Evolutionary conservation across 2,113 vertebrate species (phyloP).

Genomic region (Nanorana parkeri): DNA sequence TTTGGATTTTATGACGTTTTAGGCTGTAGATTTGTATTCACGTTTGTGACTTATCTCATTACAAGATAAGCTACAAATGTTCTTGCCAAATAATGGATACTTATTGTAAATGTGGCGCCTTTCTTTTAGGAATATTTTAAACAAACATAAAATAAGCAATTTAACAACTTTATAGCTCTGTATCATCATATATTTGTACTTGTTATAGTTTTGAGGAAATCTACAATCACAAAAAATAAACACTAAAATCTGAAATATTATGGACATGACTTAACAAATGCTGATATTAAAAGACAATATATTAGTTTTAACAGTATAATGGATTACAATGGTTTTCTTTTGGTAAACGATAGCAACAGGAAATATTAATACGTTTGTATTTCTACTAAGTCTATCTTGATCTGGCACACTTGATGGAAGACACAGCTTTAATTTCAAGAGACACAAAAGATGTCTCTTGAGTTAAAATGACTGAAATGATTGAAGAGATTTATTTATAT

Average conservation of each 20-base stretch:
- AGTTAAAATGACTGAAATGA: too few relatives aligned
- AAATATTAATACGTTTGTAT: too few relatives aligned
- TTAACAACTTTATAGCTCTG: constrained; percentile 43
- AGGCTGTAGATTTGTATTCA: constrained; percentile 1
- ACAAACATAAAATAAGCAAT: constrained; percentile 46
- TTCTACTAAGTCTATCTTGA: too few relatives aligned
- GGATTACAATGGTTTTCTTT: too few relatives aligned
- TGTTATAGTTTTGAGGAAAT: neutral
- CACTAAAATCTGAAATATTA: neutral
- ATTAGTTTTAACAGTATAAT: neutral
- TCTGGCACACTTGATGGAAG: too few relatives aligned
- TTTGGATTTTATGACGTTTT: neutral
- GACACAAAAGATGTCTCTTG: too few relatives aligned
- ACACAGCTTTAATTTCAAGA: too few relatives aligned
- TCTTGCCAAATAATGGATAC: constrained; percentile 38
- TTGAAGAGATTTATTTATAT: too few relatives aligned
- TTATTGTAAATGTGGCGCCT: constrained; percentile 53
- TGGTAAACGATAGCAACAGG: too few relatives aligned
- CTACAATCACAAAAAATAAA: constrained; percentile 19
- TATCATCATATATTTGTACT: constrained; percentile 22
- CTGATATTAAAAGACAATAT: neutral
- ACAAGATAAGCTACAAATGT: constrained; percentile 34
- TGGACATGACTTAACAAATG: neutral
- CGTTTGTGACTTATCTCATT: constrained; percentile 13
- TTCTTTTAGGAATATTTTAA: constrained; percentile 34